Base-by-base conservation (phyloP, 2,113 vertebrate species). In the Meleagris gallopavo region DNA sequence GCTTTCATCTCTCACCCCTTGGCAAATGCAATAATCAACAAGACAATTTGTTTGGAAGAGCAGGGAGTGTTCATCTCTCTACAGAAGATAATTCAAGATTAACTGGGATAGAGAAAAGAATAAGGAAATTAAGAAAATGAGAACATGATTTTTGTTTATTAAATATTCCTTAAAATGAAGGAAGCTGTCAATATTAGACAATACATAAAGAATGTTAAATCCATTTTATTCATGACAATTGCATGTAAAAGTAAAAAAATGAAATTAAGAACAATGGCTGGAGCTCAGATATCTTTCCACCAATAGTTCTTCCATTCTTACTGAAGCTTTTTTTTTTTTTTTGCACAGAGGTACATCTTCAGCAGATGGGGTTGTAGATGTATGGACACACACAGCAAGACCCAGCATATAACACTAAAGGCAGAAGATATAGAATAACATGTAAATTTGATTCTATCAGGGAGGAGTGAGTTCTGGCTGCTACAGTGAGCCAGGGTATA, bases 1-100 rank as follows among this genome's bases (percentile, higher is more conserved):
- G 72, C 43, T 89, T 54, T 72, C 82, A 93, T 96, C 75, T 91
- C 75, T 96, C 88, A 88, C 75, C 10, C 89, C 67, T 29, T 94
- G 64, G 79, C 45, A 94, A 93, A 95, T 64, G 30, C 72, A 91
- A 80, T 91, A 83, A 89, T 91, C 82, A 94, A 94, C 55, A 83
- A 93, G 67, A 88, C 32, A 76, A 54, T 85, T 96, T 89, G 78
- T 93, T 77, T 88, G 22, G 25, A 93, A 40, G 71, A 94, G 40
- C 71, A 76, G 82, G 65, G 45, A 93, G 22, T 57, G 30, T 40
- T 84, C 2, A 0, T 91, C 46, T 86, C 52, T 77, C 7, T 80
- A 62, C 3, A 67, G 45, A 62, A 92, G 80, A 83, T 15, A 81
- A 81, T 45, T 86, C n/a, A 77, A 36, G 16, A 88, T 91, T 70